Conservation (phyloP, 2,797 vertebrate genomes). For the Xenentodon cancila region DNA sequence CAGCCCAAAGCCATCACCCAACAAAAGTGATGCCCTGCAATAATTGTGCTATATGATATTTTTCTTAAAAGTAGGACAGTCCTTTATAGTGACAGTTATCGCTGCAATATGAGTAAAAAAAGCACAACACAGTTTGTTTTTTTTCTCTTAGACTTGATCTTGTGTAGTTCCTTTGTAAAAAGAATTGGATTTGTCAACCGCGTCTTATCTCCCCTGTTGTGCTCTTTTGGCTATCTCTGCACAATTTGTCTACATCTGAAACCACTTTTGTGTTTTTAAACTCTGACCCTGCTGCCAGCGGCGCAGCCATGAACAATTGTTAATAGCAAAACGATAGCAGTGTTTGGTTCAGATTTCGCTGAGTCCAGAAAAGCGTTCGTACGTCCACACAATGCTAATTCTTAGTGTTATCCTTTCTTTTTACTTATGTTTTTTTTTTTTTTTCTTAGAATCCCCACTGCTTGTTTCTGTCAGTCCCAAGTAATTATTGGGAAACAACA, state of each 20-base stretch:
- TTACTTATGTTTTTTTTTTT: conserved; percentile 25
- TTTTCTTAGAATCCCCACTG: conserved; percentile 22
- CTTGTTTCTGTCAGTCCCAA: conserved; percentile 49
- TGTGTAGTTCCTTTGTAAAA: conserved; percentile 33
- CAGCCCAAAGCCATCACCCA: neutral
- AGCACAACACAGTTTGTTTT: neutral
- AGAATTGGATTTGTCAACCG: too few species aligned
- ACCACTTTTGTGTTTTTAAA: conserved; percentile 6
- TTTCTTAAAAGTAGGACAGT: neutral
- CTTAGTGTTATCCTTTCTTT: conserved; percentile 43
- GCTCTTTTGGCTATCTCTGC: conserved; percentile 37
- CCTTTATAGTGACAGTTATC: neutral
- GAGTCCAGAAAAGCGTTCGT: conserved; percentile 42
- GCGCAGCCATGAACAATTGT: conserved; percentile 34
- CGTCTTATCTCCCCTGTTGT: conserved; percentile 8
- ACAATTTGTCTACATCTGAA: conserved; percentile 32
- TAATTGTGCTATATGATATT: neutral
- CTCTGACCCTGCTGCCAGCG: conserved; percentile 25
- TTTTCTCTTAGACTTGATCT: conserved; percentile 30
- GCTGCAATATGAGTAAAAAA: neutral
- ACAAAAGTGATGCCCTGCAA: neutral
- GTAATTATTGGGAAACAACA: conserved; percentile 58
- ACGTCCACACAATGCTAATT: conserved; percentile 35
- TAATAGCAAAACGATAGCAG: conserved; percentile 46
- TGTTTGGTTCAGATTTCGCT: conserved; percentile 54